These are phyloP conservation scores for Mohoua ochrocephala DNA, from an alignment of 2,113 vertebrate species.

Conservation along the genomic window DNA sequence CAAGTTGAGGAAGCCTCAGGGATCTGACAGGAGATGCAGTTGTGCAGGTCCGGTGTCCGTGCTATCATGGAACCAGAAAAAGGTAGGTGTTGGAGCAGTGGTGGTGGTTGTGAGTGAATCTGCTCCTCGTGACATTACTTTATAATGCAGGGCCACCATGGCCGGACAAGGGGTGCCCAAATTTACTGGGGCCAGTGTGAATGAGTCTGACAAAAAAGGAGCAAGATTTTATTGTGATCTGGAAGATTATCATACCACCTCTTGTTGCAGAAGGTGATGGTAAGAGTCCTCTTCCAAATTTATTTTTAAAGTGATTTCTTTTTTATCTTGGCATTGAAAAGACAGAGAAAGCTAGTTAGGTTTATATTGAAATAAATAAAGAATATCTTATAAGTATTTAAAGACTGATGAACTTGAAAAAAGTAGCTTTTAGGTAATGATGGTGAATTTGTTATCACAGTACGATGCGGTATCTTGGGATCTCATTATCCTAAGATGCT, in stretches of 20 bases:
- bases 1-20: background rate
- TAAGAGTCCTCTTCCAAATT: background rate
- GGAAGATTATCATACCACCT: background rate
- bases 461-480: background rate
- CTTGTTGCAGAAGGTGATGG: background rate
- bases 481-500: background rate
- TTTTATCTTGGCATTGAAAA: background rate
- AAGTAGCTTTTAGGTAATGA: background rate
- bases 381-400: background rate
- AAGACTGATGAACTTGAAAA: background rate
- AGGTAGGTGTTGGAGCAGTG: background rate
- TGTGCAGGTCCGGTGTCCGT: rapidly evolving
- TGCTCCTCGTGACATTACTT: rapidly evolving
- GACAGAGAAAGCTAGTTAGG: background rate
- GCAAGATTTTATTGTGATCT: background rate
- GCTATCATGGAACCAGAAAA: background rate
- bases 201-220: background rate
- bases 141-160: rapidly evolving
- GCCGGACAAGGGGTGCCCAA: too few relatives aligned
- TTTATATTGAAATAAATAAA: background rate
- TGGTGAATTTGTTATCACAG: background rate
- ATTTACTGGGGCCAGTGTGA: rapidly evolving
- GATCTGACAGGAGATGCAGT: background rate
- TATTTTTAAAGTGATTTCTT: background rate
- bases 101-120: background rate